phyloP scores from a whole-genome alignment of 2,113 vertebrate species.

The Tautogolabrus adspersus region DNA sequence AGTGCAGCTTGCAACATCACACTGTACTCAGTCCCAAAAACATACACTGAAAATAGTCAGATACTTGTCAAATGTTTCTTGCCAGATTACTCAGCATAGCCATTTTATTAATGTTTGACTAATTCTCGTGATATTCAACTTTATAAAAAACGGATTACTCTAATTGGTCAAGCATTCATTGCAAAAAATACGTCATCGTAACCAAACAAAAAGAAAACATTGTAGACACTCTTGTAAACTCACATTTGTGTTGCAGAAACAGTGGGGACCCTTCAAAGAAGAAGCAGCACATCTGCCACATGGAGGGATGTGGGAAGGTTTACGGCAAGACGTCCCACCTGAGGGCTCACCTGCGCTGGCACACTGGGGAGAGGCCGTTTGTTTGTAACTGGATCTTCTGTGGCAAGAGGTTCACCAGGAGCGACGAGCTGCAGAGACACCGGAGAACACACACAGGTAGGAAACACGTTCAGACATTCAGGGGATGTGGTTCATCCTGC shows the following conservation, averaged over 20 bases:
- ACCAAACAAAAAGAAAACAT: background rate
- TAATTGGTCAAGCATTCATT: background rate
- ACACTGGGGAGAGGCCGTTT: conserved; percentile 97
- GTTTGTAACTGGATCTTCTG: conserved; percentile 99
- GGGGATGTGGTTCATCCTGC: background rate
- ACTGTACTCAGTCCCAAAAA: conserved; percentile 12
- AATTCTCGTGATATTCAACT: too few species aligned
- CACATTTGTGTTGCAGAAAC: conserved; percentile 81
- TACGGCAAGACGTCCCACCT: conserved; percentile 99
- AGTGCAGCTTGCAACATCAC: conserved; percentile 22
- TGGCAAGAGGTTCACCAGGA: conserved; percentile 97
- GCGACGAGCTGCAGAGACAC: conserved; percentile 97
- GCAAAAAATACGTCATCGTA: background rate
- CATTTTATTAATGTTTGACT: background rate
- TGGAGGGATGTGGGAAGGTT: conserved; percentile 98
- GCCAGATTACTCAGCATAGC: background rate
- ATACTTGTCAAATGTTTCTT: background rate
- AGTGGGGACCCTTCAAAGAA: conserved; percentile 97
- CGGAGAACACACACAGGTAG: conserved; percentile 97
- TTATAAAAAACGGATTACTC: too few species aligned
- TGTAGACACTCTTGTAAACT: background rate
- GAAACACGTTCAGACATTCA: background rate
- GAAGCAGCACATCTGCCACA: conserved; percentile 99
- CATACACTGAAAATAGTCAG: background rate
- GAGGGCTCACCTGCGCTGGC: conserved; percentile 98